Evolutionary conservation across 2,888 invertebrate species (phyloP).

Genomic region (Dicroscelio sp.): DNA sequence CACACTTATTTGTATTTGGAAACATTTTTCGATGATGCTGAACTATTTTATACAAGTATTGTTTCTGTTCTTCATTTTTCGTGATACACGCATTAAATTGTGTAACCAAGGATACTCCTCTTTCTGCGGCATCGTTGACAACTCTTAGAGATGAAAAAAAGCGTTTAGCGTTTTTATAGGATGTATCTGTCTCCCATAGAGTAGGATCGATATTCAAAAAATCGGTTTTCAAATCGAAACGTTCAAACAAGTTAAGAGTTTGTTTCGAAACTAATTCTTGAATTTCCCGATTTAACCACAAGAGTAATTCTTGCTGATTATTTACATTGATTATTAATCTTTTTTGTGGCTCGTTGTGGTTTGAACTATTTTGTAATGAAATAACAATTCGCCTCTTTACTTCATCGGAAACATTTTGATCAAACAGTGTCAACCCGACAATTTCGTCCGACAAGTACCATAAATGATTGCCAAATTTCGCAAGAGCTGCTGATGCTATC

Average conservation of each 20-base stretch:
- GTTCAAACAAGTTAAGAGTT: not conserved
- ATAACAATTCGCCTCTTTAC: not conserved
- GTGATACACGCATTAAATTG: not conserved
- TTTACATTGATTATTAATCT: not conserved
- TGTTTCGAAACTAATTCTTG: not conserved
- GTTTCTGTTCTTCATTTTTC: not conserved
- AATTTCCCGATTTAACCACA: not conserved
- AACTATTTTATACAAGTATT: not conserved
- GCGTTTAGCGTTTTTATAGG: not conserved
- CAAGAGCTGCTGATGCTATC: not conserved
- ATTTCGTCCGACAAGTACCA: not conserved
- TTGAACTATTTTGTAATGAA: not conserved
- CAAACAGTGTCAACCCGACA: not conserved
- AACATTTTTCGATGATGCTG: not conserved
- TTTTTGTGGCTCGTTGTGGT: not conserved
- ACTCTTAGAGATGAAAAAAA: not conserved
- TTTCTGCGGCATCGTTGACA: slow-evolving; percentile 5
- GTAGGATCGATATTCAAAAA: not conserved
- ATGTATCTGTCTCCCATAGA: not conserved
- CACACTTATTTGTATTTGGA: not conserved
- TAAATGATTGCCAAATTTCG: not conserved
- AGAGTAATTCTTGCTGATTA: not conserved
- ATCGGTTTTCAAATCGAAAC: not conserved
- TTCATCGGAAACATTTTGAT: not conserved
- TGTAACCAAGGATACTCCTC: not conserved